phyloP scores from a whole-genome alignment of 2,797 vertebrate species.

The Hippocampus kuda region DNA sequence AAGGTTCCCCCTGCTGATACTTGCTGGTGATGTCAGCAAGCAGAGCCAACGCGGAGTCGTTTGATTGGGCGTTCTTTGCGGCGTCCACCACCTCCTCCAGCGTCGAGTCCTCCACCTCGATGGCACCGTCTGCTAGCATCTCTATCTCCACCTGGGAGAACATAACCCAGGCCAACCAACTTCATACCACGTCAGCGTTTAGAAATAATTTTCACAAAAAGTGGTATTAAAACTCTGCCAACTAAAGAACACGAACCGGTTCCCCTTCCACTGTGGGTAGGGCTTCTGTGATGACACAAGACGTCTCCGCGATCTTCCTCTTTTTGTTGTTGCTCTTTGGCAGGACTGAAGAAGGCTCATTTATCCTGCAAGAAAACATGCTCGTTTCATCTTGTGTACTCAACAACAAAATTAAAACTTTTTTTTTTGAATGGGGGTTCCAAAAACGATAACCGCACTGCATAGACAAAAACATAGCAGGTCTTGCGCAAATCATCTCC shows the following conservation, averaged over 20 bases:
- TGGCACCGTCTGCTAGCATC: slow-evolving; percentile 75
- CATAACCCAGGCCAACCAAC: slow-evolving; percentile 13
- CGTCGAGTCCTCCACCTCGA: slow-evolving; percentile 76
- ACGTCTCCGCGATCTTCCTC: slow-evolving; percentile 87
- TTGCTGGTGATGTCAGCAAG: slow-evolving; percentile 98
- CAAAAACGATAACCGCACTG: neutral
- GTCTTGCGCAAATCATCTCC: neutral
- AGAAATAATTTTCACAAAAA: neutral
- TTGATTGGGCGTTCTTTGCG: slow-evolving; percentile 78
- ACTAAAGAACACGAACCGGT: slow-evolving; percentile 62
- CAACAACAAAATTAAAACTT: neutral
- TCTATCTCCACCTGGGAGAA: slow-evolving; percentile 76
- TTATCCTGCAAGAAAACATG: slow-evolving; percentile 56
- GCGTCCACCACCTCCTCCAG: slow-evolving; percentile 82
- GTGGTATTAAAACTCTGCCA: neutral
- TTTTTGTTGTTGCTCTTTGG: slow-evolving; percentile 75
- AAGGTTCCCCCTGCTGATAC: slow-evolving; percentile 83
- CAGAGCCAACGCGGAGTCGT: slow-evolving; percentile 90
- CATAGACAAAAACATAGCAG: neutral
- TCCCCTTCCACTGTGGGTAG: slow-evolving; percentile 80
- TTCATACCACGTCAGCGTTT: neutral
- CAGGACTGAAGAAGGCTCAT: slow-evolving; percentile 60
- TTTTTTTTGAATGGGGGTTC: neutral
- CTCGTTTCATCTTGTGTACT: neutral
- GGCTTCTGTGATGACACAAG: slow-evolving; percentile 88